Evolutionary conservation across 2,113 vertebrate genomes (phyloP).

Genomic region (Agelaius phoeniceus): DNA sequence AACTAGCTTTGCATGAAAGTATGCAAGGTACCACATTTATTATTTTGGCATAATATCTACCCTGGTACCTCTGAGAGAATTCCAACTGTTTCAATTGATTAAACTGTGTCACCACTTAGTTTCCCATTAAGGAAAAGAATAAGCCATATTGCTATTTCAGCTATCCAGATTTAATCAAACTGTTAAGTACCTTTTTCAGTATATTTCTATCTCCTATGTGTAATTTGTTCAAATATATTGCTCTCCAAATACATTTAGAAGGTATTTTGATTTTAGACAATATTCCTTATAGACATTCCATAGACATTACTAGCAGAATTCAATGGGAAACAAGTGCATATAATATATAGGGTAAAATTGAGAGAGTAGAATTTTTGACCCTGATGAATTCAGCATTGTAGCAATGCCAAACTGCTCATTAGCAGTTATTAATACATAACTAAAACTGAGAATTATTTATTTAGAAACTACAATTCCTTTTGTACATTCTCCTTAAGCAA

Average conservation of each 20-base stretch:
- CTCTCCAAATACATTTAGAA: slow-evolving; percentile 26
- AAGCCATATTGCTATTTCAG: neutral
- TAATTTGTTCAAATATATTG: slow-evolving; percentile 30
- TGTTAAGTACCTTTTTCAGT: slow-evolving; percentile 34
- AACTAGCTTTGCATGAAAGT: neutral
- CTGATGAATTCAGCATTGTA: neutral
- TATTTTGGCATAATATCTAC: slow-evolving; percentile 1
- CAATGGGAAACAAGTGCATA: neutral
- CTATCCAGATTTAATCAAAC: slow-evolving; percentile 29
- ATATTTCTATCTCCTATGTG: slow-evolving; percentile 17
- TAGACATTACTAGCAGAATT: neutral
- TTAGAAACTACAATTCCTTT: neutral
- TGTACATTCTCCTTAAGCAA: neutral
- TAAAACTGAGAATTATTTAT: neutral
- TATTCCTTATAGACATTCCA: neutral
- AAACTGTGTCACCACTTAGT: slow-evolving; percentile 12
- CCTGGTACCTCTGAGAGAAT: neutral
- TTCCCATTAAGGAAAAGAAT: slow-evolving; percentile 3
- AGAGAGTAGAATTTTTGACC: slow-evolving; percentile 1
- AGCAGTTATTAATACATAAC: neutral
- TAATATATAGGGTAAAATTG: neutral
- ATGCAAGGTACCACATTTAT: neutral
- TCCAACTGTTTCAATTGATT: neutral
- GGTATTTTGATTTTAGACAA: neutral
- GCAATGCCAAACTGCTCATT: neutral